A percentile compares a stretch with the other conserved stretches of the same genome.
phyloP scores from a whole-genome alignment of 2,797 vertebrate species.

The Moxostoma hubbsi region DNA sequence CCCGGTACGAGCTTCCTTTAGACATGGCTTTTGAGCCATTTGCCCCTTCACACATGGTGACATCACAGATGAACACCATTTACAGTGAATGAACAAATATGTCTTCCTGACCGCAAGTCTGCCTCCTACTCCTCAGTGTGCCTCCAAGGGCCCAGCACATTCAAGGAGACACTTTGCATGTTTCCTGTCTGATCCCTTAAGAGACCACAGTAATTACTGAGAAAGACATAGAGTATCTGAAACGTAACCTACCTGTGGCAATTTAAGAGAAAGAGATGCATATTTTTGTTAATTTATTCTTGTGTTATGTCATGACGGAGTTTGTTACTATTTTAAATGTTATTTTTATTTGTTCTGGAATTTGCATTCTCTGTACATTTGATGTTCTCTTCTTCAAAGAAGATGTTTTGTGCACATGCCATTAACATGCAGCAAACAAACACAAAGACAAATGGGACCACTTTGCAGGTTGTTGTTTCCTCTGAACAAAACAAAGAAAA shows the following conservation, averaged over 20 bases:
- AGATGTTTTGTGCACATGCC: slow-evolving; percentile 13
- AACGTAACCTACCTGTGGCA: slow-evolving; percentile 37
- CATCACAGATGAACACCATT: slow-evolving; percentile 83
- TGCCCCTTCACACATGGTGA: slow-evolving; percentile 76
- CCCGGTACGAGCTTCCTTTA: slow-evolving; percentile 88
- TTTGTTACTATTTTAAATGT: slow-evolving; percentile 52
- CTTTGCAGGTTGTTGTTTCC: slow-evolving; percentile 35
- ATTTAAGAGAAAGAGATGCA: slow-evolving; percentile 40
- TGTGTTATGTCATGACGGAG: slow-evolving; percentile 43
- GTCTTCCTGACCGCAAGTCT: slow-evolving; percentile 16
- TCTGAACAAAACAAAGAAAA: slow-evolving; percentile 59
- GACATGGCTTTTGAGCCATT: slow-evolving; percentile 90
- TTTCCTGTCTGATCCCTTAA: slow-evolving; percentile 22
- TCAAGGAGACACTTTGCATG: slow-evolving; percentile 35
- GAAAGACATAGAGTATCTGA: slow-evolving; percentile 7
- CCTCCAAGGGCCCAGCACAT: slow-evolving; percentile 39
- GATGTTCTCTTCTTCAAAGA: not conserved
- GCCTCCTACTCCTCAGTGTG: slow-evolving; percentile 23
- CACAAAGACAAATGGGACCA: not conserved
- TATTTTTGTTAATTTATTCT: slow-evolving; percentile 60
- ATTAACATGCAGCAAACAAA: slow-evolving; percentile 9
- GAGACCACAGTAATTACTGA: slow-evolving; percentile 24
- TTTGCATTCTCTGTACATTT: slow-evolving; percentile 30
- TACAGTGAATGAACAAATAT: slow-evolving; percentile 81
- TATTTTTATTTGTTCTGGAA: slow-evolving; percentile 43